Evolutionary conservation across 2,797 vertebrate genomes (phyloP), one percentile per base, ranked within the genome.

Genomic region (Enteromius treurensis): DNA sequence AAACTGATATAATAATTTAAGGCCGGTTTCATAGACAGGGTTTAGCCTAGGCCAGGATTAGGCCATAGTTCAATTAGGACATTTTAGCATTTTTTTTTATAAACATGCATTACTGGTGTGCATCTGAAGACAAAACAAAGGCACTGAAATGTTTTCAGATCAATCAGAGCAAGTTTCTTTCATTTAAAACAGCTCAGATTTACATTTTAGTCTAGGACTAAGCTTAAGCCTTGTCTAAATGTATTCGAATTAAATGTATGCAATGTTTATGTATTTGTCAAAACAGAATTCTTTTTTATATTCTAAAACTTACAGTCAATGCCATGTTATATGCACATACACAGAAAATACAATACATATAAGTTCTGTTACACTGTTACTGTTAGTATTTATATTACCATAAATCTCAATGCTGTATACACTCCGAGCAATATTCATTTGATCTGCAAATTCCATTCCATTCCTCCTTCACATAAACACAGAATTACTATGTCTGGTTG

Each of bases 401-500:
- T 81, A 51, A 85, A 87, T 84, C 55, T 79, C 60, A 47, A 64
- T 70, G 47, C 23, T 67, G 37, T 69, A 55, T 49, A 34, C 42
- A 73, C 68, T 64, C 68, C 37, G 21, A 58, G 74, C 64, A 77
- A 70, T 83, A 70, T 77, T 77, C 2, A 47, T 82, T 40, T 67
- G 47, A 67, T 77, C 64, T 37, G 13, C 51, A 37, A 58, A 78
- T 77, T 62, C 14, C 23, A 55, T 79, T 84, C 62, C 68, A 37
- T 37, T 47, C 49, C 81, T 84, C 77, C 75, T 32, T 77, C 81
- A n/a, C 73, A 82, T 77, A 68, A 82, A 85, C 77, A 74, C 80
- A 84, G 79, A 80, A 70, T 85, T 81, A 83, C 83, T 81, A 19
- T 73, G 45, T 65, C 80, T 86, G 85, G 47, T 86, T 69, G 74